A percentile compares a stretch with the other conserved stretches of the same genome.
phyloP scores from a whole-genome alignment of 2,888 invertebrate species.

The Strigamia maritima region DNA sequence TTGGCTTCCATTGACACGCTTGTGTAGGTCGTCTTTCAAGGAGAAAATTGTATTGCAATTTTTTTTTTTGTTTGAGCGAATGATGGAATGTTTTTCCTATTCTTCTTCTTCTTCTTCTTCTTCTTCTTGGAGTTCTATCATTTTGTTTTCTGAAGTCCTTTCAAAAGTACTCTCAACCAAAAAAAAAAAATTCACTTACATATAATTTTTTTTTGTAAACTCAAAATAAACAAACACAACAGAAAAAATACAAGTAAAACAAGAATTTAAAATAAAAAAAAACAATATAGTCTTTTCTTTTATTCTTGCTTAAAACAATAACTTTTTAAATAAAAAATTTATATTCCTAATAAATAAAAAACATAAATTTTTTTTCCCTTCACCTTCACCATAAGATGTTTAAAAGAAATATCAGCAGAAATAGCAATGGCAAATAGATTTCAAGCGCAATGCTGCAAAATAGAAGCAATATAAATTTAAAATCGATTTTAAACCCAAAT shows the following conservation, averaged over 20 bases:
- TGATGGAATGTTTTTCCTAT: constrained; percentile 16
- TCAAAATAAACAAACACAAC: too few relatives aligned
- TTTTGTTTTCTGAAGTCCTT: not conserved
- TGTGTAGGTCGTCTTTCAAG: constrained; percentile 32
- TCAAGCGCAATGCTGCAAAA: constrained; percentile 9
- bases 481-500: not conserved
- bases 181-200: not conserved
- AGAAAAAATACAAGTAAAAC: too few relatives aligned
- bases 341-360: not conserved
- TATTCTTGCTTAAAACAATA: not conserved
- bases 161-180: not conserved
- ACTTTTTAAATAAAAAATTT: not conserved
- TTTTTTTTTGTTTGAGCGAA: constrained; percentile 30
- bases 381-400: not conserved
- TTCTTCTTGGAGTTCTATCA: not conserved
- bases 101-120: not conserved
- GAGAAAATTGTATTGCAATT: constrained; percentile 34
- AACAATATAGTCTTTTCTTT: too few relatives aligned
- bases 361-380: not conserved
- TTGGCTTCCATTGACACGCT: constrained; percentile 30
- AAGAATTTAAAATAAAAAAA: too few relatives aligned
- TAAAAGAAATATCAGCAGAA: not conserved
- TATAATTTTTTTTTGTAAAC: not conserved
- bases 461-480: constrained; percentile 9
- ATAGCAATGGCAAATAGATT: not conserved